Conservation (phyloP, 1,140 invertebrate species). For the Apocrypta bakeri region DNA sequence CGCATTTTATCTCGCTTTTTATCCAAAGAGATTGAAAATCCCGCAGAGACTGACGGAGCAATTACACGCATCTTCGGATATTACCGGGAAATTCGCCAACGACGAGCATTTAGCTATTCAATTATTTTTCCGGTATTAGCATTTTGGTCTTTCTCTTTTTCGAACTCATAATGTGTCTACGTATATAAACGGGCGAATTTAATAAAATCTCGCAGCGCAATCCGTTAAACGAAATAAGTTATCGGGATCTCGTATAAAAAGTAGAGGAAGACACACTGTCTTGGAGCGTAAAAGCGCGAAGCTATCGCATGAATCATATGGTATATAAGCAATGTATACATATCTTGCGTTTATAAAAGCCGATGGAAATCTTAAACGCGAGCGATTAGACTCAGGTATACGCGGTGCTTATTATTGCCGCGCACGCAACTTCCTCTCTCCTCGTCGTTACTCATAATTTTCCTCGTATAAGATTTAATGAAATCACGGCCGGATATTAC, state of each 20-base stretch:
- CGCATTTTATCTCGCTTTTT: neutral
- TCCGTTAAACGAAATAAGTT: neutral
- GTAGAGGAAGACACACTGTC: neutral
- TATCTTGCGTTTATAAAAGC: neutral
- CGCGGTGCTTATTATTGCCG: conserved; percentile 36
- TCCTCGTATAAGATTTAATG: conserved; percentile 40
- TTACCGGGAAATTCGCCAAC: neutral
- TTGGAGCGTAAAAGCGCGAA: neutral
- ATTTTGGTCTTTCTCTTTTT: neutral
- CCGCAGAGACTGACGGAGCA: neutral
- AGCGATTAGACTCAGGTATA: conserved; percentile 1
- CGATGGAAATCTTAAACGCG: conserved; percentile 50
- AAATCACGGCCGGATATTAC: conserved; percentile 41
- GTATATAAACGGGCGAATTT: neutral
- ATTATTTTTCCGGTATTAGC: too few relatives aligned
- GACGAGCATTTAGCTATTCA: too few relatives aligned
- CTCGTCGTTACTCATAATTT: conserved; percentile 47
- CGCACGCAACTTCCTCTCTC: conserved; percentile 43
- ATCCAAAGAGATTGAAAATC: neutral
- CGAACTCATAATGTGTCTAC: too few relatives aligned
- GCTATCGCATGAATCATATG: neutral
- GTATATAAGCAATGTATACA: neutral
- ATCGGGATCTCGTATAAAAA: neutral
- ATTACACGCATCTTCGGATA: neutral
- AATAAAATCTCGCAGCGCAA: too few relatives aligned